These are phyloP conservation scores for Nymphalis c-album DNA, from an alignment of 2,888 invertebrate species.

Conservation along the genomic window DNA sequence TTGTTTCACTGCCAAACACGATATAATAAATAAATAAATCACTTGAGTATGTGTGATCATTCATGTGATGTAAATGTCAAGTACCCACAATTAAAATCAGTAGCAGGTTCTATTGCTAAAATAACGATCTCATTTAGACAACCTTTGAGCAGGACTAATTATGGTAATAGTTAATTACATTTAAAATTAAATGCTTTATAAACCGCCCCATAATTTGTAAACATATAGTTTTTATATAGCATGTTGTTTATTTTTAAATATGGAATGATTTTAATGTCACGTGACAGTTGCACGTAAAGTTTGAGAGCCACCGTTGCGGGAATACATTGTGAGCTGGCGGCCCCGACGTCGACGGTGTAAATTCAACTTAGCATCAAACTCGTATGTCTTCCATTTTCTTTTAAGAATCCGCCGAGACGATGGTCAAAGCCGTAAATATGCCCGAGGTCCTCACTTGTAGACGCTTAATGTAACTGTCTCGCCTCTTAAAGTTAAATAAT, in stretches of 20 bases:
- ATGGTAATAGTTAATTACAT: too few relatives aligned
- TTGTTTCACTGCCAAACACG: too few relatives aligned
- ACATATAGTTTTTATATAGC: too few relatives aligned
- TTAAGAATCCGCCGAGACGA: constrained; percentile 41
- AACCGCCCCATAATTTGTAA: too few relatives aligned
- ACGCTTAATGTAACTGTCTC: constrained; percentile 7
- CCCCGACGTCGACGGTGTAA: constrained; percentile 39
- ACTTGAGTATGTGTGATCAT: too few relatives aligned
- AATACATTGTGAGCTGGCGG: constrained; percentile 38
- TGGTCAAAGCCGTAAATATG: constrained; percentile 36
- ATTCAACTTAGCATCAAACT: constrained; percentile 42
- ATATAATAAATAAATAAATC: too few relatives aligned
- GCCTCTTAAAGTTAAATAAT: constrained; percentile 1
- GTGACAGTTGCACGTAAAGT: constrained; percentile 5
- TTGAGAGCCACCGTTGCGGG: constrained; percentile 35
- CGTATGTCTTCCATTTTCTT: constrained; percentile 38
- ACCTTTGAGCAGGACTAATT: too few relatives aligned
- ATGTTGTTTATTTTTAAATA: neutral
- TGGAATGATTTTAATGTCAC: neutral
- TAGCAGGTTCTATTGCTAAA: too few relatives aligned
- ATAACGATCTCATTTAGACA: too few relatives aligned
- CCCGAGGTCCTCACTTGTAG: constrained; percentile 8
- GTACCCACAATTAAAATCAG: too few relatives aligned
- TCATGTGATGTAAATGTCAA: too few relatives aligned
- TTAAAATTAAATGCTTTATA: too few relatives aligned